Base-by-base conservation (phyloP, 2,888 invertebrate genomes). In the Elmis aenea region DNA sequence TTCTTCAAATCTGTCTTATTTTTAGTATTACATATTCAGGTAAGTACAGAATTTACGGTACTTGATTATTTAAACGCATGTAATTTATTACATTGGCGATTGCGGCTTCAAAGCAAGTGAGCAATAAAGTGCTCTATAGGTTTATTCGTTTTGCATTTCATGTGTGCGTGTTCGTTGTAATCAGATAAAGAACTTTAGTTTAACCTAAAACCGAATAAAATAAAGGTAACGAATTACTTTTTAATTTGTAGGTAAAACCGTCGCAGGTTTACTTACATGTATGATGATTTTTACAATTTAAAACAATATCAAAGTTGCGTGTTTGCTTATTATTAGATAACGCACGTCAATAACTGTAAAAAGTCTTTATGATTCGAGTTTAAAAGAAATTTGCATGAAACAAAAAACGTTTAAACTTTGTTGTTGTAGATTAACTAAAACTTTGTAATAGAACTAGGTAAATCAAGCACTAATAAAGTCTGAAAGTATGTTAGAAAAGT, bases 21-120 rank as follows among this genome's bases (percentile, higher is more conserved):
- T 39, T 43, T 31, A 38, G 38, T 39, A 42, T 44, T 29, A 42
- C 45, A 26, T 50, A 45, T 33, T 45, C 47, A 50, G 50, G 50
- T 50, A 45, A 18, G 42, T 38, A 21, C 10, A 23, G 12, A 16
- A 26, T 33, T 24, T 16, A 21, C 9, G 22, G 15, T 15, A 14
- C 14, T 21, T 27, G 21, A 13, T 26, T 25, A n/a, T 12, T 10
- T 27, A 21, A 13, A 18, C n/a, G 21, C 15, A 26, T 18, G 10
- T 23, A 22, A 23, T 35, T 23, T 23, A 28, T 26, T 26, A 26
- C 26, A 13, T 14, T 15, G 15, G 11, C 9, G 3, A 9, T 5
- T 11, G 12, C 10, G 11, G 9, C 13, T 30, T 30, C 15, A 32
- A 16, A 16, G 16, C 12, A 15, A 25, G 15, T 16, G n/a, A 24